Conservation (phyloP, 2,888 invertebrate species). For the Cremastinae sp. region DNA sequence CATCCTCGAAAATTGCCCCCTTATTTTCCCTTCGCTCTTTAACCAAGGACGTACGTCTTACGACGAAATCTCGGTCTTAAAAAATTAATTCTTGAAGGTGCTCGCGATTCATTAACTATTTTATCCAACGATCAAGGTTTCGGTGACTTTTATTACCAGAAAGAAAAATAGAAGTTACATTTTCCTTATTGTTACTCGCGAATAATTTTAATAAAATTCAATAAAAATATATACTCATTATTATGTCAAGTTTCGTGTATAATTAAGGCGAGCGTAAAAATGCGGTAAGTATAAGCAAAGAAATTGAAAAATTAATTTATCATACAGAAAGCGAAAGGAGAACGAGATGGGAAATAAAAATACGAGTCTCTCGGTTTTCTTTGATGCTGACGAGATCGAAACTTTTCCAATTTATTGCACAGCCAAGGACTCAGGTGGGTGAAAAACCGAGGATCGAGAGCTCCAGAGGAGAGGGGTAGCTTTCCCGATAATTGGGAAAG, state of each 20-base stretch:
- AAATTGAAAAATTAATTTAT: background rate
- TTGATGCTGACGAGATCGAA: slow-evolving; percentile 41
- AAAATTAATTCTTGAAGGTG: background rate
- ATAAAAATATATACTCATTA: too few species aligned
- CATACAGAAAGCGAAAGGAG: background rate
- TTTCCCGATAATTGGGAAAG: slow-evolving; percentile 57
- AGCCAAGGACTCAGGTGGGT: slow-evolving; percentile 32
- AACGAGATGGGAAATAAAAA: slow-evolving; percentile 13
- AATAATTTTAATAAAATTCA: too few species aligned
- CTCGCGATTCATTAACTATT: too few species aligned
- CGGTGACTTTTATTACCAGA: too few species aligned
- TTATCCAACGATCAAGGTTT: too few species aligned
- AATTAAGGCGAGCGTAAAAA: too few species aligned
- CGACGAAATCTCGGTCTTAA: slow-evolving; percentile 1
- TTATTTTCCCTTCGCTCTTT: slow-evolving; percentile 62
- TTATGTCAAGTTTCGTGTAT: too few species aligned
- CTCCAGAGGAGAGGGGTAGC: slow-evolving; percentile 11
- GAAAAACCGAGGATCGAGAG: slow-evolving; percentile 11
- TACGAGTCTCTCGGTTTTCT: slow-evolving; percentile 3
- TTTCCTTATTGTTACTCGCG: too few species aligned
- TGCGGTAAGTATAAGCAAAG: too few species aligned
- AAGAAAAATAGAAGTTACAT: too few species aligned
- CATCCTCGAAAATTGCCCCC: slow-evolving; percentile 72
- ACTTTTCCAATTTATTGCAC: slow-evolving; percentile 57
- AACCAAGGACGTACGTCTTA: background rate